These are phyloP conservation scores for Lasioglossum pauxillum DNA, from an alignment of 2,888 invertebrate species.

Conservation along the genomic window DNA sequence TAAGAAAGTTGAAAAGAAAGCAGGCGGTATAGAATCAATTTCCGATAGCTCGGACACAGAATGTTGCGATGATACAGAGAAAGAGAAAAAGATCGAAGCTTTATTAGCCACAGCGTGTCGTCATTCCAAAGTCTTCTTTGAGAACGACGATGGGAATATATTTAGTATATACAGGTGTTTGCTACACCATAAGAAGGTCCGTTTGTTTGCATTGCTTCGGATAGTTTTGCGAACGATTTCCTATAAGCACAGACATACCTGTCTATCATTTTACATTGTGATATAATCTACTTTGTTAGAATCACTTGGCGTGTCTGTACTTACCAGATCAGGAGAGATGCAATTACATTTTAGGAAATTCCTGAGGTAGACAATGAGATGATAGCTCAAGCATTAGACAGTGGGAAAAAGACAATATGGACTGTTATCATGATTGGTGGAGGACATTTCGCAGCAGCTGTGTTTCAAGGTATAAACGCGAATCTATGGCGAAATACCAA, in stretches of 20 bases:
- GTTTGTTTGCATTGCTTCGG: slow-evolving; percentile 32
- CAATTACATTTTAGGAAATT: slow-evolving; percentile 84
- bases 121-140: slow-evolving; percentile 91
- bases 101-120: slow-evolving; percentile 84
- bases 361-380: slow-evolving; percentile 80
- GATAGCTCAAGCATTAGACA: slow-evolving; percentile 79
- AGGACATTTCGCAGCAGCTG: slow-evolving; percentile 92
- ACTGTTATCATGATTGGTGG: slow-evolving; percentile 93
- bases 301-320: slow-evolving; percentile 68
- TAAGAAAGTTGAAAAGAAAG: slow-evolving; percentile 71
- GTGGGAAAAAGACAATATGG: slow-evolving; percentile 87
- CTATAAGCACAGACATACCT: slow-evolving; percentile 30
- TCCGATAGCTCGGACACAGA: slow-evolving; percentile 79
- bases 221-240: slow-evolving; percentile 11
- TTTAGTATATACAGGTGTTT: slow-evolving; percentile 91
- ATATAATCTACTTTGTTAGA: slow-evolving; percentile 72
- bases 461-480: slow-evolving; percentile 86
- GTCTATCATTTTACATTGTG: slow-evolving; percentile 54
- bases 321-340: slow-evolving; percentile 71
- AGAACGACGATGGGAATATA: slow-evolving; percentile 88
- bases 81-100: slow-evolving; percentile 74
- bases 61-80: slow-evolving; percentile 71
- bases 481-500: background rate
- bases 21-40: slow-evolving; percentile 61
- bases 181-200: slow-evolving; percentile 90